A percentile compares a stretch with the other conserved stretches of the same genome.
These are phyloP conservation scores for Entelurus aequoreus DNA, from an alignment of 2,113 vertebrate genomes.

Conservation along the genomic window DNA sequence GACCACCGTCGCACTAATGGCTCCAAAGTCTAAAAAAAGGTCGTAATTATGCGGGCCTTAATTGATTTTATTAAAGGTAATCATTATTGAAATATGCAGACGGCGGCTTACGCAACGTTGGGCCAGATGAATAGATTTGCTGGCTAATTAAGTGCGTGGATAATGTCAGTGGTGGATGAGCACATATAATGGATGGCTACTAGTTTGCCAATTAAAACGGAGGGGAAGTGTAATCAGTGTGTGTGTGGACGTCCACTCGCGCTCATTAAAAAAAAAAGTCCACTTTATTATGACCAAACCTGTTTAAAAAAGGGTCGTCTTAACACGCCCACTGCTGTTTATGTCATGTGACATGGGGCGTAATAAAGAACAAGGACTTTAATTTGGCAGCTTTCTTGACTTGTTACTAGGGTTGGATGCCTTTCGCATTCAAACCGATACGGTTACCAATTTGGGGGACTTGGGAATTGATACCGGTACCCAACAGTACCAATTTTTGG, in stretches of 20 bases:
- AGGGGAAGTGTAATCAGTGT: slow-evolving; percentile 37
- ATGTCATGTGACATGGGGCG: too few relatives aligned
- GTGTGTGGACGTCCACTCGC: slow-evolving; percentile 37
- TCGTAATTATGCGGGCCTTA: slow-evolving; percentile 30
- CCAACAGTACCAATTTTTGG: too few relatives aligned
- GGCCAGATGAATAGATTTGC: slow-evolving; percentile 40
- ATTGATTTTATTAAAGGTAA: slow-evolving; percentile 44
- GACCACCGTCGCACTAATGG: not conserved
- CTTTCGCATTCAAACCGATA: too few relatives aligned
- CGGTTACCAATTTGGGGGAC: too few relatives aligned
- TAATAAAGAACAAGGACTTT: too few relatives aligned
- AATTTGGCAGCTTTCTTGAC: too few relatives aligned
- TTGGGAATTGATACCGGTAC: too few relatives aligned
- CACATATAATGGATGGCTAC: slow-evolving; percentile 38
- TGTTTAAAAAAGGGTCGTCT: too few relatives aligned
- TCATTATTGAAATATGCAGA: slow-evolving; percentile 38
- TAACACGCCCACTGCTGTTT: too few relatives aligned
- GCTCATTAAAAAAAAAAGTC: slow-evolving; percentile 25
- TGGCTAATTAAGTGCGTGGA: slow-evolving; percentile 45
- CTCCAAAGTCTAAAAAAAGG: slow-evolving; percentile 28
- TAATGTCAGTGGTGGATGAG: slow-evolving; percentile 41
- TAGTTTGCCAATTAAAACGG: slow-evolving; percentile 49
- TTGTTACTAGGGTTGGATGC: too few relatives aligned
- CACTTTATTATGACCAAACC: not conserved
- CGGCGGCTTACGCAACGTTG: slow-evolving; percentile 27